phyloP scores from a whole-genome alignment of 1,140 invertebrate species.

The Leptopilina clavipes region DNA sequence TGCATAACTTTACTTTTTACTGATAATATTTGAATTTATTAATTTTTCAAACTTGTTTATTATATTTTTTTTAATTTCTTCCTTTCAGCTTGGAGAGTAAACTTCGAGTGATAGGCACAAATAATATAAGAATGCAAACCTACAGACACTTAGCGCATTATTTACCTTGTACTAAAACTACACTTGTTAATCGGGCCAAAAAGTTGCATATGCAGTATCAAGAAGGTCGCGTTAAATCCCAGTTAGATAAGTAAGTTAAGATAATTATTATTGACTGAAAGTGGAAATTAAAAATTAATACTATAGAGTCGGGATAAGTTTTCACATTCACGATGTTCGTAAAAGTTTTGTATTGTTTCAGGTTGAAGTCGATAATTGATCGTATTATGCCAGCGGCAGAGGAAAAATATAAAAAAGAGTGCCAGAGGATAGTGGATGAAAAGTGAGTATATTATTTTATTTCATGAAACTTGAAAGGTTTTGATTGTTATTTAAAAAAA shows the following conservation, averaged over 20 bases:
- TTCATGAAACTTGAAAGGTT: not conserved
- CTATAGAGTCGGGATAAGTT: constrained; percentile 18
- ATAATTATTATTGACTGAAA: constrained; percentile 32
- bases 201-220: constrained; percentile 79
- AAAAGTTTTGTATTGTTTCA: constrained; percentile 57
- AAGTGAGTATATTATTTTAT: constrained; percentile 72
- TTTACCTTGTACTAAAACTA: constrained; percentile 81
- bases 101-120: constrained; percentile 70
- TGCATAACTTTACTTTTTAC: constrained; percentile 25
- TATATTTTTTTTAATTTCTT: no score
- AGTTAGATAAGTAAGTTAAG: constrained; percentile 69
- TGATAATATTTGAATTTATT: constrained; percentile 41
- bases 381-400: constrained; percentile 77
- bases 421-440: constrained; percentile 75
- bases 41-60: no score
- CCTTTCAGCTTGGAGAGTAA: constrained; percentile 79
- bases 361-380: constrained; percentile 76
- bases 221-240: constrained; percentile 76
- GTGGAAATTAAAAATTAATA: constrained; percentile 27
- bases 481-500: no score
- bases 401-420: constrained; percentile 78
- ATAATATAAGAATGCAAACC: constrained; percentile 73
- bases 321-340: constrained; percentile 42
- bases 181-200: constrained; percentile 80
- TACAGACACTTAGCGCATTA: constrained; percentile 80